Base-by-base conservation (phyloP, 2,113 vertebrate genomes). In the Melospiza melodia region DNA sequence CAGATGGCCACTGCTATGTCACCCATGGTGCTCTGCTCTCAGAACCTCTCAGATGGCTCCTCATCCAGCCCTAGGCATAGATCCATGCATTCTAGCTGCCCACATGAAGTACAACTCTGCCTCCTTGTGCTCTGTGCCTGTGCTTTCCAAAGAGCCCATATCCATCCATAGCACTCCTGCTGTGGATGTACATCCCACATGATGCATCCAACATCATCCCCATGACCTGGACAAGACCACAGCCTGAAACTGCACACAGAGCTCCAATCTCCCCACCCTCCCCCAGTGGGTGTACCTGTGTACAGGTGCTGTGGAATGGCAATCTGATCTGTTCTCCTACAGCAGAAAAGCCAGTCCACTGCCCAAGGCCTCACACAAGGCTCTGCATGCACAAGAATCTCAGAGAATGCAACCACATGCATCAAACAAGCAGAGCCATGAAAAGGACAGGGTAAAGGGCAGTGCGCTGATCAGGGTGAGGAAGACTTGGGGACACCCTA, bases 351-450 rank as follows among this genome's bases (percentile, higher is more conserved):
- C 10, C 63, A 65, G 39, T 10, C 13, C 5, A 14, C 30, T 65
- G 37, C 35, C 43, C 62, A 75, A 54, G 27, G 62, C 15, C 43
- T 51, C 57, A 41, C 46, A 57, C 15, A 43, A 62, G 19, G 17
- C 16, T 44, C 39, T 44, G n/a, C 41, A 44, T 1, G 7, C 37
- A 62, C 11, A 22, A n/a, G 12, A 62, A 69, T 58, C 48, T 63
- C 43, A 17, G 20, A 58, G 33, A 63, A 37, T 1, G 1, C 0
- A 82, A 62, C 20, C n/a, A 69, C 52, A 12, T 0, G 0, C 7
- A 2, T 16, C 12, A 83, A 66, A 85, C 15, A 75, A n/a, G 11
- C 6, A 77, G 51, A 65, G 59, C 13, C 44, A 57, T 65, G 23
- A 30, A n/a, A 30, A 80, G 33, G 15, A 30, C 35, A 68, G 23